Base-by-base conservation (phyloP, 2,113 vertebrate genomes). In the Gymnobelideus leadbeateri region DNA sequence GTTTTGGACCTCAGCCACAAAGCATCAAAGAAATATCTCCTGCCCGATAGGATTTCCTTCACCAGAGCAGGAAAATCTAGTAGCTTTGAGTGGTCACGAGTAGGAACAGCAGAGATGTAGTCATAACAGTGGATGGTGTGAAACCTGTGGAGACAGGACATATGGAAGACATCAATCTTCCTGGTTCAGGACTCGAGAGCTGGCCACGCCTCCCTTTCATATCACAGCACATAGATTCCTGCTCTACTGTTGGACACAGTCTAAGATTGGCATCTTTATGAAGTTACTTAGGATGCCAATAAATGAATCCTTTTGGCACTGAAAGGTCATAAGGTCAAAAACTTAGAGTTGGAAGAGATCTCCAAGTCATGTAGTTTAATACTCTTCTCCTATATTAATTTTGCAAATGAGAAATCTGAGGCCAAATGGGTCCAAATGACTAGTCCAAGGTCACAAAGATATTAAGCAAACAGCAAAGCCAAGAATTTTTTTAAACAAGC, bases 161-260 rank as follows among this genome's bases (percentile, higher is more conserved):
- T 89, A 92, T 94, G 96, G 92, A 96, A 97, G 77, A 94, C 46
- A 95, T 96, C 51, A 91, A 23, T 51, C 49, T 96, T n/a, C 12
- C 53, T 43, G 24, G 43, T 91, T n/a, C 50, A 49, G 19, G 31
- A 43, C 51, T 51, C 68, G 49, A 89, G 93, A 90, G 91, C 61
- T 31, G n/a, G 26, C 37, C n/a, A 57, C 0, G 5, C 90, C 52
- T 95, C 77, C 28, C 57, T 57, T 93, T 93, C 91, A 95, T 47
- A 89, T 19, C 19, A 23, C 16, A 37, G 7, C 1, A 37, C 14
- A 49, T 43, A 31, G 28, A 61, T 93, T 51, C 9, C 0, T 90
- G 10, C 52, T 54, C 50, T 21, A 84, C n/a, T 43, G 43, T 23
- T 23, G n/a, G 68, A 16, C 19, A 84, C n/a, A 43, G n/a, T 84